Evolutionary conservation across 2,888 invertebrate genomes (phyloP), one percentile per base, ranked within the genome.

Genomic region (Phortica magna): DNA sequence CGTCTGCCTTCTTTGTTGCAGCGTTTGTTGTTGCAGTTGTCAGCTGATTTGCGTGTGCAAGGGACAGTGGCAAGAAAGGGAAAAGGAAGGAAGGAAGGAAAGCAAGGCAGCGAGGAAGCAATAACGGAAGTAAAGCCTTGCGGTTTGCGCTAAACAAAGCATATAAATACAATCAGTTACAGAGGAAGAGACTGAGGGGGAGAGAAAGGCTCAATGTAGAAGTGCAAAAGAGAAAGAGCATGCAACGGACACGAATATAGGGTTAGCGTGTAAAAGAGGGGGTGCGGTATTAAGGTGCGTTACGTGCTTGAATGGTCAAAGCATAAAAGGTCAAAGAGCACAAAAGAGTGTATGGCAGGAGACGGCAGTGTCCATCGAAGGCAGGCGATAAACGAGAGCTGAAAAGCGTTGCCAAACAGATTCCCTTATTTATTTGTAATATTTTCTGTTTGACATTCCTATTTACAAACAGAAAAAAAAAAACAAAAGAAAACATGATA

Each of bases 401-500:
- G 14, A 17, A n/a, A 55, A 55, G 55, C n/a, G 55, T 55, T 14
- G 2, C 17, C n/a, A n/a, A 17, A n/a, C 55, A 31, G 31, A 31
- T 31, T 31, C 1, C 31, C 5, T 31, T 31, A 31, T 31, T 31
- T 31, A 31, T 31, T 31, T 31, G 5, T 31, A 31, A 31, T 31
- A 31, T 31, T 31, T 31, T 31, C 31, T 31, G 2, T 31, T 31
- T 31, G 31, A 31, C 31, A 31, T 31, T 31, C 31, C 5, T 31
- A 31, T 31, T 31, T 19, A 67, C 17, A 74, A 68, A 22, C 39
- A 75, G 42, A 7, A 17, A 74, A 67, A 64, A 53, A 78, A 71
- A 73, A 80, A 71, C 80, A 80, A 76, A 76, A 72, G 77, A 85
- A 83, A 85, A 79, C 73, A 71, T 81, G 74, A 68, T 41, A 68